phyloP scores from a whole-genome alignment of 2,113 vertebrate genomes.

The Cebus imitator region DNA sequence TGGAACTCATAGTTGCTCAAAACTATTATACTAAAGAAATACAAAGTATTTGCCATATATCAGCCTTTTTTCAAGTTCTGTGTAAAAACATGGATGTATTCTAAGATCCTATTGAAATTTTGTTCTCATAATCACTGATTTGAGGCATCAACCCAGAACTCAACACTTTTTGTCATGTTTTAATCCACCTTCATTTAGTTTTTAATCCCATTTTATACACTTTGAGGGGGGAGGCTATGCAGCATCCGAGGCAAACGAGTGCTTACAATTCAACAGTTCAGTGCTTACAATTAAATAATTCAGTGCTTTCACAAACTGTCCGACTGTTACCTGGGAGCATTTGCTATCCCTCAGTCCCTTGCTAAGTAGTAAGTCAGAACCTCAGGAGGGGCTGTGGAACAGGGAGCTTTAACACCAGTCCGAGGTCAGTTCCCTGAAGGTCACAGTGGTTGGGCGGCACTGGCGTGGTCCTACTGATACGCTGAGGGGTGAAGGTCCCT shows the following conservation, averaged over 20 bases:
- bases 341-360: neutral
- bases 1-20: neutral
- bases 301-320: fast-evolving
- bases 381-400: too few species aligned
- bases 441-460: fast-evolving
- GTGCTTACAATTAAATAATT: fast-evolving
- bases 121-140: fast-evolving
- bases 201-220: neutral
- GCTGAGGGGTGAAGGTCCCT: fast-evolving
- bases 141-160: neutral
- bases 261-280: neutral
- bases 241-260: fast-evolving
- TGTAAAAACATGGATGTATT: fast-evolving
- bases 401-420: fast-evolving
- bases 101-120: neutral
- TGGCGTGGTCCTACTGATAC: fast-evolving
- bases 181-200: fast-evolving
- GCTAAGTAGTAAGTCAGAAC: fast-evolving
- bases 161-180: fast-evolving
- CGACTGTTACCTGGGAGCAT: too few species aligned
- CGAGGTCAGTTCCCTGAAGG: fast-evolving
- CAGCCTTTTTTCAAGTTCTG: neutral
- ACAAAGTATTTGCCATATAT: fast-evolving
- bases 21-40: neutral
- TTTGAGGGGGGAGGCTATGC: too few species aligned